These are phyloP conservation scores for Hemicentrotus pulcherrimus DNA, from an alignment of 35 echinoderm and acorn worm species.

Conservation along the genomic window DNA sequence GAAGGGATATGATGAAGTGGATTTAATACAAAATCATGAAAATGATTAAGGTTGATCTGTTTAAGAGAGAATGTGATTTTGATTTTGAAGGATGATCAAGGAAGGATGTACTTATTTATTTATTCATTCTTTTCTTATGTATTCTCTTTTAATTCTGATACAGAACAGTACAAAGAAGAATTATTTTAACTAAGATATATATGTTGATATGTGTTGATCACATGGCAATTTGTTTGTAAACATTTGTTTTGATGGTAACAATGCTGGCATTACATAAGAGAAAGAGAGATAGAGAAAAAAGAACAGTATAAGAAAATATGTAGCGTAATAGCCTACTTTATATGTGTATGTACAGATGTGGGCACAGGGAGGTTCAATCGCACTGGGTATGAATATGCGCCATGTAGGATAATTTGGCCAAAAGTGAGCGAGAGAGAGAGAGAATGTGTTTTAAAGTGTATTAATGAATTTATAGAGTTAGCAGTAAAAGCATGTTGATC, in stretches of 20 bases:
- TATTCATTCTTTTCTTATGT: background rate
- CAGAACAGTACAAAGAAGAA: background rate
- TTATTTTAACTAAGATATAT: conserved; percentile 13
- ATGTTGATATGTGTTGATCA: background rate
- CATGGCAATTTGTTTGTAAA: background rate
- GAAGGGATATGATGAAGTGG: background rate
- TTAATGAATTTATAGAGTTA: background rate
- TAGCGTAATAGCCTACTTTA: background rate
- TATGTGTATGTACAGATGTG: background rate
- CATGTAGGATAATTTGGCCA: background rate
- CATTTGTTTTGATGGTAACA: conserved; percentile 5
- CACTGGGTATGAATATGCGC: background rate
- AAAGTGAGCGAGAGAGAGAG: background rate
- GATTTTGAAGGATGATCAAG: background rate
- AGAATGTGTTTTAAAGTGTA: background rate
- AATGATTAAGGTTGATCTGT: background rate
- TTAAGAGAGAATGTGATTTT: background rate
- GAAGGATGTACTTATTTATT: background rate
- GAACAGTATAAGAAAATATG: background rate
- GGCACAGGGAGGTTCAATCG: background rate
- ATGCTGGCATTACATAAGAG: background rate
- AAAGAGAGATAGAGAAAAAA: background rate
- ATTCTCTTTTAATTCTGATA: background rate
- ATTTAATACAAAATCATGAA: background rate
- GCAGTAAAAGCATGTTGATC: background rate